Percentiles rank a stretch among this genome's conserved stretches.
Evolutionary conservation across 2,797 vertebrate genomes (phyloP).

Genomic region (Clarias laeviceps): DNA sequence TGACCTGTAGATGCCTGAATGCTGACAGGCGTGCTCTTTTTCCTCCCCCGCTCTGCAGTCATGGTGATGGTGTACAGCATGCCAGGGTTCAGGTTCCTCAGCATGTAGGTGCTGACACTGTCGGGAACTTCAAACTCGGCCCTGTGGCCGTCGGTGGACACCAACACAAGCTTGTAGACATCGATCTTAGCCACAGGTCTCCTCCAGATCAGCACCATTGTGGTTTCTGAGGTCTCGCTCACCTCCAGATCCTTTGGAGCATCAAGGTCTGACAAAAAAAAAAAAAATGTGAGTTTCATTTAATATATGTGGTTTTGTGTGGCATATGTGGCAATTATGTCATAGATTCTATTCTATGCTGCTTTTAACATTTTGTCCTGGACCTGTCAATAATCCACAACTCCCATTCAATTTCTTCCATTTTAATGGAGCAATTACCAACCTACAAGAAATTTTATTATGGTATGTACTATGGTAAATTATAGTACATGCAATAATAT

Average conservation of each 20-base stretch:
- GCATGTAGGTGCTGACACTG: slow-evolving; percentile 74
- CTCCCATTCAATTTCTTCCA: not conserved
- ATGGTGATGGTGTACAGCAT: slow-evolving; percentile 85
- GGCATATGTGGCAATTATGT: not conserved
- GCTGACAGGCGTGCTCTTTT: slow-evolving; percentile 79
- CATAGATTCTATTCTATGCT: not conserved
- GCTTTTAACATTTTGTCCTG: not conserved
- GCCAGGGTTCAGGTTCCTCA: slow-evolving; percentile 80
- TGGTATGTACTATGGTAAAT: too few species aligned
- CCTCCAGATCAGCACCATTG: slow-evolving; percentile 83
- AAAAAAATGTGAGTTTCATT: not conserved
- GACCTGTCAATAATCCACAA: not conserved
- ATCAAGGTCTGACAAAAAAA: slow-evolving; percentile 80
- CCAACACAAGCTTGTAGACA: slow-evolving; percentile 80
- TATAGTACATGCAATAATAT: too few species aligned
- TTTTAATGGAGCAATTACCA: not conserved
- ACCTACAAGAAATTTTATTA: too few species aligned
- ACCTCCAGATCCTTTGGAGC: slow-evolving; percentile 85
- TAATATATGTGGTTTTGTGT: not conserved
- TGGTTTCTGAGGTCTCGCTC: slow-evolving; percentile 79
- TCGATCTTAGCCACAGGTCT: slow-evolving; percentile 87
- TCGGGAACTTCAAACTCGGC: slow-evolving; percentile 76
- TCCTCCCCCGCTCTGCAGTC: slow-evolving; percentile 83
- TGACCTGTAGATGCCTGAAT: slow-evolving; percentile 85
- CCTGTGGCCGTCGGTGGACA: slow-evolving; percentile 72